Percentiles rank a stretch among this genome's conserved stretches.
These are phyloP conservation scores for Agrotis ipsilon DNA, from an alignment of 2,888 invertebrate species.

Conservation along the genomic window DNA sequence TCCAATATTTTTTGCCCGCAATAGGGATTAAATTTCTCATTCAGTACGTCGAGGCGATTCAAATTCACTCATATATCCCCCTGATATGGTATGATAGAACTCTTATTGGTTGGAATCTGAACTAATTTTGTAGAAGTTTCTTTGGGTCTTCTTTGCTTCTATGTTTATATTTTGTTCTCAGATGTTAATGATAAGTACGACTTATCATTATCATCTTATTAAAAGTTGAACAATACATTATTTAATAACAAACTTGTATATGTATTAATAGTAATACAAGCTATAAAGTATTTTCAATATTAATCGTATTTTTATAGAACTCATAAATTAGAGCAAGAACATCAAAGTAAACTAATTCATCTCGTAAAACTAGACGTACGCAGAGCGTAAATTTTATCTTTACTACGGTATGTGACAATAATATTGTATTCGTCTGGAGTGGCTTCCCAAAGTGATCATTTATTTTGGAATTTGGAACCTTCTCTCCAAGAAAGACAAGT, in stretches of 20 bases:
- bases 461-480: background rate
- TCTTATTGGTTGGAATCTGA: too few species aligned
- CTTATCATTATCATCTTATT: too few species aligned
- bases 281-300: slow-evolving; percentile 14
- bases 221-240: background rate
- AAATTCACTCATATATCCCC: background rate
- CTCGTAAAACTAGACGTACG: slow-evolving; percentile 41
- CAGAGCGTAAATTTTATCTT: slow-evolving; percentile 50
- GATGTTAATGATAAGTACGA: too few species aligned
- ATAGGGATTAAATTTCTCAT: too few species aligned
- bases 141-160: too few species aligned
- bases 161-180: too few species aligned
- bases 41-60: background rate
- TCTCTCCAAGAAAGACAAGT: background rate
- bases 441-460: background rate
- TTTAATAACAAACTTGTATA: too few species aligned
- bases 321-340: slow-evolving; percentile 54
- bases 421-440: slow-evolving; percentile 13
- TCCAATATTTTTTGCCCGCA: too few species aligned
- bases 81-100: too few species aligned
- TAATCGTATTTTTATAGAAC: slow-evolving; percentile 11
- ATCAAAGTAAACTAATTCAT: slow-evolving; percentile 58
- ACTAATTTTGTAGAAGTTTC: too few species aligned
- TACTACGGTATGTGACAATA: slow-evolving; percentile 41
- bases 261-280: background rate